Conservation (phyloP, 2,113 vertebrate genomes). For the Pholis gunnellus region DNA sequence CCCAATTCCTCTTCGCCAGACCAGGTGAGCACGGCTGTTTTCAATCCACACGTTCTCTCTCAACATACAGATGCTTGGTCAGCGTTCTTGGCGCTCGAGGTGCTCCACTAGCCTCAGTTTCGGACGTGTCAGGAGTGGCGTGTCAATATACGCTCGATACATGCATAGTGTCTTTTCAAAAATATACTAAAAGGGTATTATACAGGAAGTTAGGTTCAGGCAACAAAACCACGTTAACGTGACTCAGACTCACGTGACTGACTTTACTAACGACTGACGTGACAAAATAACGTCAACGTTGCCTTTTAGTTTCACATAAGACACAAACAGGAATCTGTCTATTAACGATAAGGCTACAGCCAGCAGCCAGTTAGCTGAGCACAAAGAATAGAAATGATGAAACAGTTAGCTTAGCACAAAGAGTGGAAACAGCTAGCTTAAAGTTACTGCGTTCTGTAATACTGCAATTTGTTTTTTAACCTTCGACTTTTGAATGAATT, state of each 20-base stretch:
- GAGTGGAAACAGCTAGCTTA: too few relatives aligned
- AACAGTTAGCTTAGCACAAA: background rate
- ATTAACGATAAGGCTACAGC: too few relatives aligned
- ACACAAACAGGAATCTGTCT: background rate
- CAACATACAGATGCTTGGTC: background rate
- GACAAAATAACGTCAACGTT: too few relatives aligned
- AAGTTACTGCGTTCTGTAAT: background rate
- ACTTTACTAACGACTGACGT: background rate
- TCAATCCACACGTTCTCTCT: background rate
- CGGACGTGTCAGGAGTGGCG: too few relatives aligned
- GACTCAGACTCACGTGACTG: background rate
- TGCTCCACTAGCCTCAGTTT: too few relatives aligned
- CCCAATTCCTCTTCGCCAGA: conserved; percentile 95
- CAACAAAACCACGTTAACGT: background rate
- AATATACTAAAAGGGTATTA: background rate
- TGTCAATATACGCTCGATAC: background rate
- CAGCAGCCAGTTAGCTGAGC: background rate
- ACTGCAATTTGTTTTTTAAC: background rate
- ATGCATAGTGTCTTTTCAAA: background rate
- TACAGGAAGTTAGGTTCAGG: background rate
- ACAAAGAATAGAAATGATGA: too few relatives aligned
- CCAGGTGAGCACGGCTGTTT: conserved; percentile 85
- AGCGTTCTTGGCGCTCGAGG: background rate
- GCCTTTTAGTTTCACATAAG: too few relatives aligned
- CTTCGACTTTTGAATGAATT: background rate